Evolutionary conservation across 2,888 invertebrate species (phyloP).

Genomic region (Epinotia ramella): DNA sequence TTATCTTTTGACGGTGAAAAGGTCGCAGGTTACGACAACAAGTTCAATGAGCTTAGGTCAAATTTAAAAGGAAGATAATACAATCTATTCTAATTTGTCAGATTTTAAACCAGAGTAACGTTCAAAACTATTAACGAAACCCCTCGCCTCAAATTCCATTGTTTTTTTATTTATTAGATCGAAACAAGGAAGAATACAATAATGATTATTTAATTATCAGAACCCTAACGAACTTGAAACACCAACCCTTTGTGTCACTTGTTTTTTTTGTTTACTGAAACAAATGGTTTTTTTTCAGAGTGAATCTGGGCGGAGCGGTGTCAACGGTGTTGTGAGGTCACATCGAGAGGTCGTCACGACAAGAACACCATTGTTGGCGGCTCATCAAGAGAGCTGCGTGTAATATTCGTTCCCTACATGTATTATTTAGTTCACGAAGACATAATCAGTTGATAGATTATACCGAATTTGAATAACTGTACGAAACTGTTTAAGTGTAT

Average conservation of each 20-base stretch:
- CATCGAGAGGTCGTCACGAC: constrained; percentile 88
- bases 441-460: neutral
- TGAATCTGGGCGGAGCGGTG: constrained; percentile 65
- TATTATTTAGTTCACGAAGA: neutral
- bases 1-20: too few species aligned
- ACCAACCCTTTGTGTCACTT: neutral
- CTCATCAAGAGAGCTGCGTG: constrained; percentile 89
- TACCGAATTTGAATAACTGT: neutral
- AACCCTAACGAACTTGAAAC: too few species aligned
- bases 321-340: constrained; percentile 71
- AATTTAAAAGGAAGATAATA: too few species aligned
- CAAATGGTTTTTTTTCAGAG: constrained; percentile 61
- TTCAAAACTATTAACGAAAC: too few species aligned
- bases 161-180: too few species aligned
- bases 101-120: too few species aligned
- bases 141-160: too few species aligned
- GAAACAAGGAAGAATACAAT: too few species aligned
- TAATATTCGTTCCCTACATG: constrained; percentile 52
- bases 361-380: constrained; percentile 88
- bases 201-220: too few species aligned
- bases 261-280: constrained; percentile 1
- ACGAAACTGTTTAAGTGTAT: neutral
- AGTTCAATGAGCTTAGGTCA: too few species aligned
- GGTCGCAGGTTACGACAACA: too few species aligned
- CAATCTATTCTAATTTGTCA: too few species aligned